Evolutionary conservation across 2,888 invertebrate species (phyloP), one percentile per base, ranked within the genome.

Genomic region (Lithophane socia): DNA sequence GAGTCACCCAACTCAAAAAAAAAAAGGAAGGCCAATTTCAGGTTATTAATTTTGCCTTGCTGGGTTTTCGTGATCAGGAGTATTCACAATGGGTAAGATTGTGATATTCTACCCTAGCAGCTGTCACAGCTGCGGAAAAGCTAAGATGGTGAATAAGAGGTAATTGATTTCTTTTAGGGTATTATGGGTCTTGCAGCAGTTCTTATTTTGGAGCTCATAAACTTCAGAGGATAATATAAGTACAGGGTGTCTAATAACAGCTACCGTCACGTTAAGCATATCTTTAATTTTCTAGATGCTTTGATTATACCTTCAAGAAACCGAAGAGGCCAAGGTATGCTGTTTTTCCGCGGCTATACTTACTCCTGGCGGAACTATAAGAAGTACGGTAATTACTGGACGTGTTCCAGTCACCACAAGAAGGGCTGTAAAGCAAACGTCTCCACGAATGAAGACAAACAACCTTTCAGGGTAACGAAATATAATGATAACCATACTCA

Each of bases 321-420:
- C 49, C 91, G 87, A 82, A 87, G 88, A 64, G 90, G 91, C 10
- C 89, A 89, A 24, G 93, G 94, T 0, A 91, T 94, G 89, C 82
- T 95, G 52, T 84, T 91, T 0, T 94, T 92, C 66, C 88, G 89
- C 9, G 92, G 93, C 0, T 95, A 94, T 79, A 95, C 93, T 2
- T 95, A 92, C 75, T 94, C 95, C 0, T 92, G 93, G 92, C 87
- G 94, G 21, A 94, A 94, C 80, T 83, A 69, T 18, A 92, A 91
- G 79, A 92, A 91, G 74, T 71, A 86, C 52, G 94, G 95, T 1
- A 92, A 89, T 49, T 94, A 94, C 71, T 95, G 95, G 95, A 95
- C 94, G 0, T 95, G 95, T 79, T 95, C 95, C 16, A 94, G 93
- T 83, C 95, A 95, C 67, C 92, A 93, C 18, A 95, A 95, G 77